phyloP scores from a whole-genome alignment of 2,888 invertebrate genomes.

The Meganola albula region DNA sequence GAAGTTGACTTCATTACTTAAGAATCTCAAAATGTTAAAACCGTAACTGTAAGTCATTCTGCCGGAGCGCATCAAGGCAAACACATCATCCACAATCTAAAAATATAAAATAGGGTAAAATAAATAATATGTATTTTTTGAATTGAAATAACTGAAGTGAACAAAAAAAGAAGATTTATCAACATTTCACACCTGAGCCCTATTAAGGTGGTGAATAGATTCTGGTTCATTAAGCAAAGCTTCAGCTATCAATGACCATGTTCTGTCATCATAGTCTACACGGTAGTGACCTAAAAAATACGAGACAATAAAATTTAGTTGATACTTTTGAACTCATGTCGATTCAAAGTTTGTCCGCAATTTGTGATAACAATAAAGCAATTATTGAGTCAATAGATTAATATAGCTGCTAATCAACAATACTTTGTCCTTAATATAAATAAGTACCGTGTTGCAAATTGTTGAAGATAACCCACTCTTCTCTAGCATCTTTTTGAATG shows the following conservation, averaged over 20 bases:
- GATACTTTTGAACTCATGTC: too few species aligned
- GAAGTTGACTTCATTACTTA: slow-evolving; percentile 51
- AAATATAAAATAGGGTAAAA: slow-evolving; percentile 9
- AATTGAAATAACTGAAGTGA: neutral
- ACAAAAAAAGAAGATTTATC: neutral
- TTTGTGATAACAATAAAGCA: too few species aligned
- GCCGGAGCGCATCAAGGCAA: slow-evolving; percentile 57
- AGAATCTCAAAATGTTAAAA: slow-evolving; percentile 57
- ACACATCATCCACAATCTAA: slow-evolving; percentile 64
- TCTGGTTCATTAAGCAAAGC: slow-evolving; percentile 46
- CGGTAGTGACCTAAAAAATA: slow-evolving; percentile 79
- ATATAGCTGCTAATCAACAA: too few species aligned
- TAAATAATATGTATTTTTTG: too few species aligned
- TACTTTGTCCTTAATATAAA: too few species aligned
- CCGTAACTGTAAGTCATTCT: slow-evolving; percentile 48
- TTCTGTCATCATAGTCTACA: slow-evolving; percentile 79
- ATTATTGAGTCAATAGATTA: too few species aligned
- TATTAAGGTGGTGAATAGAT: slow-evolving; percentile 81
- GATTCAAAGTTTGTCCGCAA: too few species aligned
- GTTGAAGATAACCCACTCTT: slow-evolving; percentile 81
- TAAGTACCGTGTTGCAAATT: slow-evolving; percentile 81
- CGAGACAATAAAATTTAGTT: neutral
- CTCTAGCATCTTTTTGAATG: slow-evolving; percentile 37
- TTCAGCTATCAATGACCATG: slow-evolving; percentile 74
- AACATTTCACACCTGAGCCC: slow-evolving; percentile 80